Conservation (phyloP, 2,797 vertebrate genomes). For the Pseudotriccus pelzelni region DNA sequence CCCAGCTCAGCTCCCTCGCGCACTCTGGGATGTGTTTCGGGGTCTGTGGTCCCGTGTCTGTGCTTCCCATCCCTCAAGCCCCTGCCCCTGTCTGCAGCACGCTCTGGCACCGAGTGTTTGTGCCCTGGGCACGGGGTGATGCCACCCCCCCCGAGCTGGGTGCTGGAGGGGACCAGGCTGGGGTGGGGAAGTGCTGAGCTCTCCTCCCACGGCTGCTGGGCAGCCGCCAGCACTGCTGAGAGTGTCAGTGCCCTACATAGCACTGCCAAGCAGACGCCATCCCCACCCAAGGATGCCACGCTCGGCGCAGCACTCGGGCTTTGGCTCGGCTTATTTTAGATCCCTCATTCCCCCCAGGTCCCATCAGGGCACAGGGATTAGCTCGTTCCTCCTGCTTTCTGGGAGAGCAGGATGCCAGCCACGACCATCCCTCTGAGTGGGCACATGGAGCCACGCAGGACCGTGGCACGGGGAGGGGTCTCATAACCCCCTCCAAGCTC, state of each 20-base stretch:
- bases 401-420: not conserved
- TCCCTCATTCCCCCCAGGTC: not conserved
- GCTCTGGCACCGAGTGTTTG: rapidly evolving
- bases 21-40: rapidly evolving
- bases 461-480: rapidly evolving
- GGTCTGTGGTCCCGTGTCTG: rapidly evolving
- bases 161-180: not conserved
- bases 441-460: rapidly evolving
- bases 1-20: not conserved
- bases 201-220: constrained; percentile 18
- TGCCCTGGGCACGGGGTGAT: rapidly evolving
- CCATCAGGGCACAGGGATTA: not conserved
- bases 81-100: not conserved
- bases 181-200: not conserved
- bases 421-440: not conserved
- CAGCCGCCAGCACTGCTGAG: not conserved
- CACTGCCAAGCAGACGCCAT: not conserved
- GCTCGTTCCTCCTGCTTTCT: not conserved
- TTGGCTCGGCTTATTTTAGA: not conserved
- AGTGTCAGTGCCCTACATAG: constrained; percentile 17
- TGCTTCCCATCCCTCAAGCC: not conserved
- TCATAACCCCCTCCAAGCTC: not conserved
- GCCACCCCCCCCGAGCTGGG: not conserved
- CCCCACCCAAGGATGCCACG: not conserved
- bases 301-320: not conserved